Evolutionary conservation across 2,888 invertebrate genomes (phyloP).

Genomic region (Antitype chi): DNA sequence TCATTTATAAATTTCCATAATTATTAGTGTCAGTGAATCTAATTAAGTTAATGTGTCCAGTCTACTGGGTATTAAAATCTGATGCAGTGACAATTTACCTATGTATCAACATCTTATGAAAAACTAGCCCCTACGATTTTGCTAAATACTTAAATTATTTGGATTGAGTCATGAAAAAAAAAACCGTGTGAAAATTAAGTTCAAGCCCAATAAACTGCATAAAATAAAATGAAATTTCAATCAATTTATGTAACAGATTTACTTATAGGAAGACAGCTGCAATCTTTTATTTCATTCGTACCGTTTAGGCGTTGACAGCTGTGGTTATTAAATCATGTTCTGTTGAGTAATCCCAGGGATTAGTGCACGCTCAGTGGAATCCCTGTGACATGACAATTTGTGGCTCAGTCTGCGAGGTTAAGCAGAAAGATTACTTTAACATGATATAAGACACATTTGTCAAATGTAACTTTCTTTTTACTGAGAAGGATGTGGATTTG

Average conservation of each 20-base stretch:
- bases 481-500: constrained; percentile 26
- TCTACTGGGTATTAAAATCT: constrained; percentile 3
- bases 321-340: constrained; percentile 81
- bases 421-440: constrained; percentile 55
- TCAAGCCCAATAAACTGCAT: constrained; percentile 23
- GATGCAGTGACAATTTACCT: neutral
- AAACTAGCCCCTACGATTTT: neutral
- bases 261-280: constrained; percentile 56
- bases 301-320: constrained; percentile 82
- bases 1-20: constrained; percentile 18
- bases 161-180: constrained; percentile 16
- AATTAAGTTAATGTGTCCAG: neutral
- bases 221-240: constrained; percentile 30
- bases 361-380: constrained; percentile 74
- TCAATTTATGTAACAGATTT: constrained; percentile 28
- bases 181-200: neutral
- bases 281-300: constrained; percentile 47
- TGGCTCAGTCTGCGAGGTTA: constrained; percentile 70
- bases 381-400: constrained; percentile 75
- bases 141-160: neutral
- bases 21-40: constrained; percentile 20
- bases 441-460: constrained; percentile 46
- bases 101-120: neutral
- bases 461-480: constrained; percentile 46
- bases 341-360: constrained; percentile 74